These are phyloP conservation scores for Hirudo medicinalis DNA, from an alignment of 1,140 invertebrate genomes.

Conservation along the genomic window DNA sequence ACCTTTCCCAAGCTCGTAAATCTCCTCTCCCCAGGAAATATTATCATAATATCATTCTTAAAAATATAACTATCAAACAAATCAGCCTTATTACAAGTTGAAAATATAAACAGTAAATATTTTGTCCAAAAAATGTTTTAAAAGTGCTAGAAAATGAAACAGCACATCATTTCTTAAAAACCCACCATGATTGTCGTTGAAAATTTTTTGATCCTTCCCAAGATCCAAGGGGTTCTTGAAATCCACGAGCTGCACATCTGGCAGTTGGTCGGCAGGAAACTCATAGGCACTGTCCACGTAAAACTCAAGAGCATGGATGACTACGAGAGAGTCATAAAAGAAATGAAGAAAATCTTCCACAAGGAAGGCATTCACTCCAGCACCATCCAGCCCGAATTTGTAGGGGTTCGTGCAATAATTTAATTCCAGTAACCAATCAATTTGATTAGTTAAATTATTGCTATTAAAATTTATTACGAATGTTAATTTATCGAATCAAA, in stretches of 20 bases:
- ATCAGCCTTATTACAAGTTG: neutral
- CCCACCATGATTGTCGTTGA: neutral
- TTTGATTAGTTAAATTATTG: no score
- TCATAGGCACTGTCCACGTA: constrained; percentile 5
- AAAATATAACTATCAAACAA: no score
- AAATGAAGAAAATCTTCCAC: constrained; percentile 16
- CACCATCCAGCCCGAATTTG: constrained; percentile 17
- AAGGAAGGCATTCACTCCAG: constrained; percentile 16
- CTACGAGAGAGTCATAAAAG: neutral
- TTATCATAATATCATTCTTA: no score
- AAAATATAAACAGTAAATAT: neutral
- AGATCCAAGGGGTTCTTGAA: constrained; percentile 6
- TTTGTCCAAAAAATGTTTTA: no score
- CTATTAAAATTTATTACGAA: no score
- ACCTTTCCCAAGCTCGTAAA: no score
- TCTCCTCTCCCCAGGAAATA: no score
- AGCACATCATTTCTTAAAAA: no score
- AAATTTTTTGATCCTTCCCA: neutral
- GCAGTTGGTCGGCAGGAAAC: constrained; percentile 11
- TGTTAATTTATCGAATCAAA: no score
- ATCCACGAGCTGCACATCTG: constrained; percentile 16
- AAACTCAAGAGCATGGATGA: neutral
- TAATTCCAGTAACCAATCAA: no score
- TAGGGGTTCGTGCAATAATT: neutral
- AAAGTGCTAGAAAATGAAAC: neutral